A percentile compares a stretch with the other conserved stretches of the same genome.
These are phyloP conservation scores for Gorsachius magnificus DNA, from an alignment of 2,797 vertebrate species.

Conservation along the genomic window DNA sequence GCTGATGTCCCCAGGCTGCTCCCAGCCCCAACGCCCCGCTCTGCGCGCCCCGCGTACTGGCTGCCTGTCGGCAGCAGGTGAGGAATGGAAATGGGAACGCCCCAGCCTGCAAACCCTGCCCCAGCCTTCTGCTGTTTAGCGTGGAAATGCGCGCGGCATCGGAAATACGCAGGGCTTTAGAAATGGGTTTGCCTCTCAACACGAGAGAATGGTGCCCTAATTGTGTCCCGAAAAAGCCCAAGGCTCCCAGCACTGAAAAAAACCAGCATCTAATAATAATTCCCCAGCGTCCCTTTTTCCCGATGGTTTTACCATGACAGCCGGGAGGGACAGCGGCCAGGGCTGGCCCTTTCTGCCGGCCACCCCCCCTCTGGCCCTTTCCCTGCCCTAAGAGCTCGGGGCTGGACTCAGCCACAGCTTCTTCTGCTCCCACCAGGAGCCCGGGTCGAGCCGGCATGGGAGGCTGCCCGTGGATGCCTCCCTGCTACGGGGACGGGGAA, in stretches of 20 bases:
- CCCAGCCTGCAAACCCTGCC: neutral
- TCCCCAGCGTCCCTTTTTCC: neutral
- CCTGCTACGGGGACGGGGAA: accelerated
- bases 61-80: neutral
- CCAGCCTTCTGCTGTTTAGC: neutral
- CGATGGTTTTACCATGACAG: neutral
- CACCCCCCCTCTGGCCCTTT: neutral
- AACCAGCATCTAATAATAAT: neutral
- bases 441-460: accelerated
- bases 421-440: neutral
- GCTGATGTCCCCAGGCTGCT: accelerated
- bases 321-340: neutral
- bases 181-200: neutral
- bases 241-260: neutral
- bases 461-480: neutral
- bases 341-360: neutral
- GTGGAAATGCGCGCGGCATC: neutral
- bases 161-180: neutral
- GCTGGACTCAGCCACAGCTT: neutral
- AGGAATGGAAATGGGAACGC: neutral
- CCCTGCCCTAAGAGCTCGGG: neutral
- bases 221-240: neutral
- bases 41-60: accelerated
- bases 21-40: accelerated
- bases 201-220: neutral